phyloP scores from a whole-genome alignment of 2,888 invertebrate genomes.

The Hedya salicella region DNA sequence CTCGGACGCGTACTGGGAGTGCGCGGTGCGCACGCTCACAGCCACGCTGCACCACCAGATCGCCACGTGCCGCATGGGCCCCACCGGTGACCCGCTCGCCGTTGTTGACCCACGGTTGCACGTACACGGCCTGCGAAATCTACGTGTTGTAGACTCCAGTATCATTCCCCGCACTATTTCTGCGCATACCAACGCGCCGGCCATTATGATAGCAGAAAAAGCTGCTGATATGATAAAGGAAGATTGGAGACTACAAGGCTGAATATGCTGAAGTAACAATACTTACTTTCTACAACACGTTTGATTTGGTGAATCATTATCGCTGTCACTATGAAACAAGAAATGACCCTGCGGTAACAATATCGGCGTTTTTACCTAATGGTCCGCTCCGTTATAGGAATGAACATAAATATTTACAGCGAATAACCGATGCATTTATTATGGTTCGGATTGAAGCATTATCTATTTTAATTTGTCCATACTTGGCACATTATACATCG shows the following conservation, averaged over 20 bases:
- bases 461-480: no score
- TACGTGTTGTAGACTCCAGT: constrained; percentile 89
- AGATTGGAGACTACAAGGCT: constrained; percentile 62
- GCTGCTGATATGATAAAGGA: constrained; percentile 87
- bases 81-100: constrained; percentile 84
- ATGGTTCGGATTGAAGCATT: no score
- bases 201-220: constrained; percentile 90
- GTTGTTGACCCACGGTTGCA: constrained; percentile 87
- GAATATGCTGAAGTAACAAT: neutral
- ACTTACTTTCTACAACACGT: no score
- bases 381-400: no score
- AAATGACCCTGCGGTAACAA: no score
- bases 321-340: no score
- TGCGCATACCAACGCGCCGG: constrained; percentile 88
- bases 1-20: constrained; percentile 89
- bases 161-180: constrained; percentile 87
- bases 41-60: constrained; percentile 87
- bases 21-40: constrained; percentile 86
- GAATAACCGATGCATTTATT: no score
- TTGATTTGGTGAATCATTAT: no score
- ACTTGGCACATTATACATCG: no score
- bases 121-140: constrained; percentile 85
- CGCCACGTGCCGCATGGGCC: constrained; percentile 90
- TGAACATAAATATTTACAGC: no score
- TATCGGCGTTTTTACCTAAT: no score